phyloP scores from a whole-genome alignment of 2,113 vertebrate species.

The Actenoides lindsayi region DNA sequence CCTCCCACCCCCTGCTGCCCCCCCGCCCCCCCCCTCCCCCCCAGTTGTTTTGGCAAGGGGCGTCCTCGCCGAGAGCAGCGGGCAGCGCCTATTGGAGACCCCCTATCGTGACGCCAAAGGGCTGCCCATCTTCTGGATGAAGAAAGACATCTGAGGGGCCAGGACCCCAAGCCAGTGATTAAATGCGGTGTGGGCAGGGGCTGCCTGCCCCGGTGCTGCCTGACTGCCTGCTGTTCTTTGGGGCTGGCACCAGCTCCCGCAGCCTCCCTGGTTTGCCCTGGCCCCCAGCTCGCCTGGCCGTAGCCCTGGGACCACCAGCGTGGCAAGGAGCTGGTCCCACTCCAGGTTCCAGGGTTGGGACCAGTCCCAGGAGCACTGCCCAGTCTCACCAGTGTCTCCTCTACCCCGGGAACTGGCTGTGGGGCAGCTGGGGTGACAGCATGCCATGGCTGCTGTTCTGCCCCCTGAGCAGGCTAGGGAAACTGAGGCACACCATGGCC shows the following conservation, averaged over 20 bases:
- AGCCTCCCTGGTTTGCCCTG: neutral
- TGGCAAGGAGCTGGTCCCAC: neutral
- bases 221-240: neutral
- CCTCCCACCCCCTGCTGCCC: neutral
- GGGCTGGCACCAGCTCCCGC: neutral
- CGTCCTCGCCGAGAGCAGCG: neutral
- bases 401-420: neutral
- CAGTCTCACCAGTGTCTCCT: neutral
- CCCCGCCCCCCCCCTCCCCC: neutral
- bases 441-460: rapidly evolving
- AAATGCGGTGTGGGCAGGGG: neutral
- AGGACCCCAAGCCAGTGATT: neutral
- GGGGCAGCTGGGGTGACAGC: neutral
- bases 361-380: neutral
- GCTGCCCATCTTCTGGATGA: constrained; percentile 93
- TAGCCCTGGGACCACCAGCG: neutral
- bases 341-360: no score
- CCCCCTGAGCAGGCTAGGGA: neutral
- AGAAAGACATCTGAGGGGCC: constrained; percentile 84
- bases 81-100: constrained; percentile 78
- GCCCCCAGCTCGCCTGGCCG: rapidly evolving
- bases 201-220: neutral
- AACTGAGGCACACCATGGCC: neutral
- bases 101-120: constrained; percentile 85
- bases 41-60: neutral